These are phyloP conservation scores for Dasysyrphus albostriatus DNA, from an alignment of 2,888 invertebrate genomes.

Conservation along the genomic window DNA sequence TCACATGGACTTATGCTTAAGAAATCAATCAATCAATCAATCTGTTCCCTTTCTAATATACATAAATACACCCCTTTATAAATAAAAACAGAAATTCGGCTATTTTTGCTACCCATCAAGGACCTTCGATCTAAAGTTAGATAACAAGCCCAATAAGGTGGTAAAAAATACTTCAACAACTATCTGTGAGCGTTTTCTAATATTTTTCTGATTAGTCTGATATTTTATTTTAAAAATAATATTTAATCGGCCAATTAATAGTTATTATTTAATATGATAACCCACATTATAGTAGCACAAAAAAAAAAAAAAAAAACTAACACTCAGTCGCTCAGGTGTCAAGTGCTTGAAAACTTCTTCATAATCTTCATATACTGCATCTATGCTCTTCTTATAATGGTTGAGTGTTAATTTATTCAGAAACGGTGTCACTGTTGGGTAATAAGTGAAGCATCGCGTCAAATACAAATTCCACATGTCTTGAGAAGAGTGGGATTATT, in stretches of 20 bases:
- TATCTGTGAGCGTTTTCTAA: too few relatives aligned
- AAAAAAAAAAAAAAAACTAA: background rate
- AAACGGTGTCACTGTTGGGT: slow-evolving; percentile 59
- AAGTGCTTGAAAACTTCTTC: slow-evolving; percentile 52
- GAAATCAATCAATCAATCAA: too few relatives aligned
- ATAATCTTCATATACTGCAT: slow-evolving; percentile 24
- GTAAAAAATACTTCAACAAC: too few relatives aligned
- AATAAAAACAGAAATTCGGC: too few relatives aligned
- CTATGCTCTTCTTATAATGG: slow-evolving; percentile 1
- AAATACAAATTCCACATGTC: slow-evolving; percentile 42
- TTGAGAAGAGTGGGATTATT: slow-evolving; percentile 48
- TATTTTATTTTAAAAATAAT: background rate
- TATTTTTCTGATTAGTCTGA: too few relatives aligned
- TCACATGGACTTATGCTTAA: too few relatives aligned
- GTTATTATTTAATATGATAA: background rate
- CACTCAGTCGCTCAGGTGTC: slow-evolving; percentile 60
- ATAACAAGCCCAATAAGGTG: too few relatives aligned
- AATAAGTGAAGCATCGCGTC: slow-evolving; percentile 52
- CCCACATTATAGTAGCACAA: background rate
- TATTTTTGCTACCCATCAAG: too few relatives aligned
- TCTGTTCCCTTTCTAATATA: too few relatives aligned
- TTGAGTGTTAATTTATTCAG: slow-evolving; percentile 71
- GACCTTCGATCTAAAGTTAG: too few relatives aligned
- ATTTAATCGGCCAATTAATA: background rate
- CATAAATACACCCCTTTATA: too few relatives aligned